Conservation (phyloP, 2,888 invertebrate species). For the Noctua comes region DNA sequence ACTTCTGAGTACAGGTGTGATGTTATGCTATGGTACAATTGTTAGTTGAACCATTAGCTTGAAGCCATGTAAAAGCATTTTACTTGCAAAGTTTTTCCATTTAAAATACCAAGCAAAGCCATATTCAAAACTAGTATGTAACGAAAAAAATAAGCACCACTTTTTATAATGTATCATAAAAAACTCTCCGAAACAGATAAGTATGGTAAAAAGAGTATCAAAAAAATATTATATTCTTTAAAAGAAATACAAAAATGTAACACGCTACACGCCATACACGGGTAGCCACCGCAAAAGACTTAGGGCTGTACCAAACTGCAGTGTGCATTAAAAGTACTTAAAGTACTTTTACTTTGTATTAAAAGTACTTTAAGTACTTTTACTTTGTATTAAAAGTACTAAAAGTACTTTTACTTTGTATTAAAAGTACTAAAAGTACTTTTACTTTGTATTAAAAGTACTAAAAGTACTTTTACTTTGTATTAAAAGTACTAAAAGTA, state of each 20-base stretch:
- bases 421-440: too few species aligned
- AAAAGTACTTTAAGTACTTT: too few species aligned
- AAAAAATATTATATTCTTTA: slow-evolving; percentile 79
- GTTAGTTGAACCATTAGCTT: background rate
- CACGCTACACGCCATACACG: slow-evolving; percentile 75
- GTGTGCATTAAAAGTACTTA: background rate
- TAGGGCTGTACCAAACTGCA: slow-evolving; percentile 72
- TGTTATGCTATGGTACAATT: background rate
- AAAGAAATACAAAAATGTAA: slow-evolving; percentile 72
- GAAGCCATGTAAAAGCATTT: background rate
- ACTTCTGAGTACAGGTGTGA: background rate
- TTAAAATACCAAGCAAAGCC: slow-evolving; percentile 31
- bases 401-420: too few species aligned
- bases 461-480: too few species aligned
- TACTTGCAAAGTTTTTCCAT: background rate
- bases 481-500: too few species aligned
- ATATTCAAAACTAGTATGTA: slow-evolving; percentile 16
- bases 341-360: too few species aligned
- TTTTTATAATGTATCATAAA: slow-evolving; percentile 71
- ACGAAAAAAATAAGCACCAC: slow-evolving; percentile 65
- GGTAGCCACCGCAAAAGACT: slow-evolving; percentile 70
- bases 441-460: too few species aligned
- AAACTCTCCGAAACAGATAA: slow-evolving; percentile 73
- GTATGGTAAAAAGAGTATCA: slow-evolving; percentile 78
- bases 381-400: too few species aligned